Evolutionary conservation across 1,140 invertebrate genomes (phyloP).

Genomic region (Glomeris maerens): DNA sequence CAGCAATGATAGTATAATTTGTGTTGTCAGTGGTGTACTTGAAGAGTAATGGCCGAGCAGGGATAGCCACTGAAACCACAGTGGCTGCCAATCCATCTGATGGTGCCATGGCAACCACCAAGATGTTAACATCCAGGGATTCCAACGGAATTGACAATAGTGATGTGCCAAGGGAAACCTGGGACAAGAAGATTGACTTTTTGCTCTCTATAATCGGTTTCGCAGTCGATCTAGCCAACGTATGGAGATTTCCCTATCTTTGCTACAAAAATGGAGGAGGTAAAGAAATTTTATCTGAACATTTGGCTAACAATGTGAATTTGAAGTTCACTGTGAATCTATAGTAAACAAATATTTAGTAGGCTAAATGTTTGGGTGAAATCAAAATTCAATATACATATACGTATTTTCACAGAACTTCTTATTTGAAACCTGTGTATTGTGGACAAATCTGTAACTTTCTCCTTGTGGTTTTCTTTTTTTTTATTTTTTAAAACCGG

Average conservation of each 20-base stretch:
- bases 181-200: conserved; percentile 35
- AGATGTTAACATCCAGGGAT: too few relatives aligned
- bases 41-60: too few relatives aligned
- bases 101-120: too few relatives aligned
- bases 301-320: background rate
- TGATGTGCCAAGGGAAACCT: conserved; percentile 18
- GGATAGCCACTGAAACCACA: too few relatives aligned
- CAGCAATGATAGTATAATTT: too few relatives aligned
- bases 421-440: too few relatives aligned
- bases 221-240: conserved; percentile 34
- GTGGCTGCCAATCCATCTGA: too few relatives aligned
- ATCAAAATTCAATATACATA: background rate
- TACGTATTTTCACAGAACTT: too few relatives aligned
- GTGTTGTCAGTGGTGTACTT: too few relatives aligned
- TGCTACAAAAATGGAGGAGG: conserved; percentile 23
- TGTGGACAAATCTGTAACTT: too few relatives aligned
- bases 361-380: background rate
- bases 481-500: background rate
- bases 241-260: conserved; percentile 29
- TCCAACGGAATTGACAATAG: background rate
- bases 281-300: conserved; percentile 4
- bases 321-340: background rate
- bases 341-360: background rate
- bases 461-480: too few relatives aligned
- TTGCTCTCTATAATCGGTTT: conserved; percentile 35